phyloP scores from a whole-genome alignment of 2,797 vertebrate species.

The Distichodus sexfasciatus region DNA sequence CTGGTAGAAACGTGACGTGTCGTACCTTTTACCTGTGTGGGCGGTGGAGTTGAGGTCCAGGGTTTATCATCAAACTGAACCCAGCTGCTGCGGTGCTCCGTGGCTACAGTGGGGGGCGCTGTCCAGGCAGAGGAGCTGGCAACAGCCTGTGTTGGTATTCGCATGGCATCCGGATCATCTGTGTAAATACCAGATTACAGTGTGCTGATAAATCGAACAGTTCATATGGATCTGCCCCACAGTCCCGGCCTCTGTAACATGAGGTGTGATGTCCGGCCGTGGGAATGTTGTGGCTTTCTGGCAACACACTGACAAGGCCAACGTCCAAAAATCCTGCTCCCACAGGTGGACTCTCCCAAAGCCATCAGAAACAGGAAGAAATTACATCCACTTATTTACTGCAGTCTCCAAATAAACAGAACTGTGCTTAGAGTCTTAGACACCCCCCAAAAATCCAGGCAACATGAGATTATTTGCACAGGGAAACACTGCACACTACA shows the following conservation, averaged over 20 bases:
- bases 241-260: background rate
- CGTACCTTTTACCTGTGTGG: conserved; percentile 54
- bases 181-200: conserved; percentile 2
- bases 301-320: conserved; percentile 34
- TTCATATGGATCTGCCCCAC: background rate
- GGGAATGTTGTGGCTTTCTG: conserved; percentile 46
- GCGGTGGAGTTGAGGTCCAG: conserved; percentile 39
- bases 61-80: conserved; percentile 55
- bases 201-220: conserved; percentile 39
- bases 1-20: too few relatives aligned
- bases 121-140: conserved; percentile 12
- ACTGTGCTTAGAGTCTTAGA: too few relatives aligned
- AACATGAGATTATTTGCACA: too few relatives aligned
- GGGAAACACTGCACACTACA: too few relatives aligned
- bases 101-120: background rate
- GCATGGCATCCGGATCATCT: conserved; percentile 30
- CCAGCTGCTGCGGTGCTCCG: conserved; percentile 39
- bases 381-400: too few relatives aligned
- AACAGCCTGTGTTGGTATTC: background rate
- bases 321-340: background rate
- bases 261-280: conserved; percentile 5
- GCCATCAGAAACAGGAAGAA: background rate
- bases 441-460: too few relatives aligned
- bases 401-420: too few relatives aligned
- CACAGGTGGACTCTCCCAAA: background rate